Conservation (phyloP, 2,113 vertebrate species). For the Myotis davidii region DNA sequence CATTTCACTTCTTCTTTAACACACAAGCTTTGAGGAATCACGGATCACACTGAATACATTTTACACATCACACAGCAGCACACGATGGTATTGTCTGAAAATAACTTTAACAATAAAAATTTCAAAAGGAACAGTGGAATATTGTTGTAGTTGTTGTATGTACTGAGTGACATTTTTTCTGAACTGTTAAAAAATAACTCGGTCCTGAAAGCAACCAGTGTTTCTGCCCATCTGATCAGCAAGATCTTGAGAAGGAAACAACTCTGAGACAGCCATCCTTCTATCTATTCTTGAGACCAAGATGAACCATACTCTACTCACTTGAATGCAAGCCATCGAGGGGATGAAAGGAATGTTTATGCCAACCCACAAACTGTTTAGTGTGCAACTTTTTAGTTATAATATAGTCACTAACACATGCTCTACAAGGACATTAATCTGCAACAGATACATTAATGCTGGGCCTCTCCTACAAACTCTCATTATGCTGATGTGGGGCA, state of each 20-base stretch:
- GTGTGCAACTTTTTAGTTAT: constrained; percentile 63
- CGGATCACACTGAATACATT: neutral
- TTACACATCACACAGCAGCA: neutral
- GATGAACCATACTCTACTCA: neutral
- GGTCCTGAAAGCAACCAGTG: constrained; percentile 4
- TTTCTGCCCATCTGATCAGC: neutral
- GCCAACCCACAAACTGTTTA: constrained; percentile 36
- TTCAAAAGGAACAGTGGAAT: neutral
- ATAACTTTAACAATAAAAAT: neutral
- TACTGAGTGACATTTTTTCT: neutral
- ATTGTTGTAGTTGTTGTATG: neutral
- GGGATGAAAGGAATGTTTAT: neutral
- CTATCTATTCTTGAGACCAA: neutral
- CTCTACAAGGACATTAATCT: constrained; percentile 36
- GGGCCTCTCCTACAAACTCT: constrained; percentile 43
- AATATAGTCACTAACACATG: constrained; percentile 60
- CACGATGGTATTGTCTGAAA: neutral
- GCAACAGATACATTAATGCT: constrained; percentile 34
- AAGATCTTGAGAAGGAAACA: neutral
- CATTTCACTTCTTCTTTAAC: neutral
- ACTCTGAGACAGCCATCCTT: neutral
- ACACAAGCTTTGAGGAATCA: neutral
- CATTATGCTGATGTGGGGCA: constrained; percentile 41
- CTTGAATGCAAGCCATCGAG: neutral
- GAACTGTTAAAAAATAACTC: constrained; percentile 14